Evolutionary conservation across 1,140 invertebrate genomes (phyloP).

Genomic region (Drosophila mauritiana): DNA sequence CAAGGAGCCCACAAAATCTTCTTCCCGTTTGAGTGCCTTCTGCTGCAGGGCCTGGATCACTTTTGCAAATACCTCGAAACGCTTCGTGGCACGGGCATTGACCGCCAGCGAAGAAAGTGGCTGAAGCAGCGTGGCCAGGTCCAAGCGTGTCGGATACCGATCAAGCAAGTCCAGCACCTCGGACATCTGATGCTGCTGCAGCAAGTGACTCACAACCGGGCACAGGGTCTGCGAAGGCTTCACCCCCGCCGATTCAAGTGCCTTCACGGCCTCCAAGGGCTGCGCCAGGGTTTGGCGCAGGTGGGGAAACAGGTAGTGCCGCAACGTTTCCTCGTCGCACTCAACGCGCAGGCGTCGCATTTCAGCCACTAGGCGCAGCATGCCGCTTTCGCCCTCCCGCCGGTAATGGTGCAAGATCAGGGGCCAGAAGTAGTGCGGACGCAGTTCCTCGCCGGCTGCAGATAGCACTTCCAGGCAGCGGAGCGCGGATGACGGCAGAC

Average conservation of each 20-base stretch:
- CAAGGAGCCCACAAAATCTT: slow-evolving; percentile 68
- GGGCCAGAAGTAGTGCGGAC: slow-evolving; percentile 83
- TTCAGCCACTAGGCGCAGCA: slow-evolving; percentile 70
- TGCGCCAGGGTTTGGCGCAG: slow-evolving; percentile 76
- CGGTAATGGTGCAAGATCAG: slow-evolving; percentile 58
- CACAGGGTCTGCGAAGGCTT: slow-evolving; percentile 62
- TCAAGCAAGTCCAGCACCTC: slow-evolving; percentile 65
- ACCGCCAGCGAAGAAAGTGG: slow-evolving; percentile 58
- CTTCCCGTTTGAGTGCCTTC: slow-evolving; percentile 44
- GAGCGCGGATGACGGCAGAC: slow-evolving; percentile 48
- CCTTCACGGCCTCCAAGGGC: slow-evolving; percentile 68
- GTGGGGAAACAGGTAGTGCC: slow-evolving; percentile 83
- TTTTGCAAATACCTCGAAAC: slow-evolving; percentile 61
- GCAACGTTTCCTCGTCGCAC: slow-evolving; percentile 84
- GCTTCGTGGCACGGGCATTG: slow-evolving; percentile 68
- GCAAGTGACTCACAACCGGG: slow-evolving; percentile 80
- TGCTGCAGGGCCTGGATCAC: slow-evolving; percentile 50
- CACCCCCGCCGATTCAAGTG: slow-evolving; percentile 79
- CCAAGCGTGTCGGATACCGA: slow-evolving; percentile 70
- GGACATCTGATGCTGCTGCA: slow-evolving; percentile 72
- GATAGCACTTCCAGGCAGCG: slow-evolving; percentile 59
- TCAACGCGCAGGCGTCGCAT: slow-evolving; percentile 84
- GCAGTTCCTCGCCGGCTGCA: slow-evolving; percentile 52
- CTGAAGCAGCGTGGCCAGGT: slow-evolving; percentile 36
- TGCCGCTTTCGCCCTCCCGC: slow-evolving; percentile 62